Evolutionary conservation across 2,888 invertebrate species (phyloP), one percentile per base, ranked within the genome.

Genomic region (Trissolcus brochymenae): DNA sequence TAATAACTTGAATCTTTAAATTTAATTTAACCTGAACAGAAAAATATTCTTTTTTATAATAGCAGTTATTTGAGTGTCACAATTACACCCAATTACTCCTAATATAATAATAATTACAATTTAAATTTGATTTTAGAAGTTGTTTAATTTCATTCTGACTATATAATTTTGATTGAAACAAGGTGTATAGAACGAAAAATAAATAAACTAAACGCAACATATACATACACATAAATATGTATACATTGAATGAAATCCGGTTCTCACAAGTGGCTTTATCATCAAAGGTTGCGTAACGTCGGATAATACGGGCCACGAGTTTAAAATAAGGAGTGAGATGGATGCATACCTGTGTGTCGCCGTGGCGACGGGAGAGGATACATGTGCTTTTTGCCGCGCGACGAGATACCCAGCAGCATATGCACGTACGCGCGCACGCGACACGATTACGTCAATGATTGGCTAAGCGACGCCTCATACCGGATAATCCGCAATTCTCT

Each of bases 361-460:
- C 46, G 46, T 49, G 40, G 25, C 41, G 68, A 50, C 70, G 62
- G 62, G 43, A 62, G 56, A 56, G 56, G 62, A 51, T 59, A 65
- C 35, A 72, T 72, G 72, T 72, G 64, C 72, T 65, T 76, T 61
- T 65, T 65, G 61, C 61, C 35, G 35, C 11, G 35, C 35, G 35
- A 35, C 9, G 60, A 64, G 59, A 50, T 55, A 61, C 19, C 55
- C 68, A 49, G 59, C 53, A 57, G 50, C 59, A 57, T 55, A 40
- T 61, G 61, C 66, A 62, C 65, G 59, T 59, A 50, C 59, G 56
- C 65, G 70, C 71, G 76, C 71, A 71, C 76, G 71, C 71, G 72
- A 68, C 68, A 65, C 68, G 78, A 75, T 82, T 82, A 77, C 81
- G 79, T 80, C 82, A 82, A 81, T 78, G 79, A 82, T 73, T 78